These are phyloP conservation scores for Whitmania pigra DNA, from an alignment of 1,140 invertebrate species.

Conservation along the genomic window DNA sequence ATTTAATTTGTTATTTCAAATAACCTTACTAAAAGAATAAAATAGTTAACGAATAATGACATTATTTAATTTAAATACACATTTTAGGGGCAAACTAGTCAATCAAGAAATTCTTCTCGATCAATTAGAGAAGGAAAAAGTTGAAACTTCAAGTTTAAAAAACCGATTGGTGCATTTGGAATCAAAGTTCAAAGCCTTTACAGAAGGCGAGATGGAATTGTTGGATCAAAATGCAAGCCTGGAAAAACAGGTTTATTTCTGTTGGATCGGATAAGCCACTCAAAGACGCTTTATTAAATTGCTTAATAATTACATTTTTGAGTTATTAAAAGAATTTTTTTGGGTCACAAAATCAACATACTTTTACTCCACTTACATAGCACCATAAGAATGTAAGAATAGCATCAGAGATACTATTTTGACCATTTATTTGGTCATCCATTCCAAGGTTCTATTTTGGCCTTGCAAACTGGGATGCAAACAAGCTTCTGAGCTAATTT, in stretches of 20 bases:
- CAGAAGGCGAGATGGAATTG: not conserved
- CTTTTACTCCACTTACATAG: no score
- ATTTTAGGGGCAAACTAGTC: not conserved
- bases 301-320: not conserved
- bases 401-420: not conserved
- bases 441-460: not conserved
- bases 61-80: not conserved
- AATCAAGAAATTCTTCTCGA: conserved; percentile 1
- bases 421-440: not conserved
- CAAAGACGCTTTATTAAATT: no score
- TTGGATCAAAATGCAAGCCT: not conserved
- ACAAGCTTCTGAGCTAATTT: not conserved
- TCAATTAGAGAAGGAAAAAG: not conserved
- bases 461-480: not conserved
- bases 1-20: not conserved
- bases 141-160: conserved; percentile 12
- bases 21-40: not conserved
- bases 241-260: conserved; percentile 2
- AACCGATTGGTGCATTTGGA: not conserved
- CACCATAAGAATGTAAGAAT: no score
- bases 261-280: no score
- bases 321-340: no score
- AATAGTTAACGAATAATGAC: not conserved
- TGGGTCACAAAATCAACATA: no score
- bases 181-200: not conserved